Percentiles rank a stretch among this genome's conserved stretches.
phyloP scores from a whole-genome alignment of 2,888 invertebrate genomes.

The Lutraria lutraria region DNA sequence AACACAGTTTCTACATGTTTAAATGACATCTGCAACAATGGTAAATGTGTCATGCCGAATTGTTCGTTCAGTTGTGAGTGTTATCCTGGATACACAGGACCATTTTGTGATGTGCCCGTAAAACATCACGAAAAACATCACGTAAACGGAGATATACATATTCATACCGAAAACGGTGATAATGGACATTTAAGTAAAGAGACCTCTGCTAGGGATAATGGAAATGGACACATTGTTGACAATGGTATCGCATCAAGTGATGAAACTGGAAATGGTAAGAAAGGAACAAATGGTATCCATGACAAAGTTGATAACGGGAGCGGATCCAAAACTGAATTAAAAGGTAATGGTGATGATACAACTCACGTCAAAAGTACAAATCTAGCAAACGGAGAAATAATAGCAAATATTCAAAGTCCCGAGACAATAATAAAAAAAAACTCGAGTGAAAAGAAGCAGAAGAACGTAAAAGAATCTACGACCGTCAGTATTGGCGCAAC shows the following conservation, averaged over 20 bases:
- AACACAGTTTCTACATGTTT: constrained; percentile 38
- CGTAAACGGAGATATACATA: neutral
- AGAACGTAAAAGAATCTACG: neutral
- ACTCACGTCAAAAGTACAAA: neutral
- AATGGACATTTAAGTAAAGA: constrained; percentile 38
- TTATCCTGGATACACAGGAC: constrained; percentile 37
- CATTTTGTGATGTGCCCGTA: constrained; percentile 39
- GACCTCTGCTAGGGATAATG: neutral
- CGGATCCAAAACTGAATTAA: constrained; percentile 2
- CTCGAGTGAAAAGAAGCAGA: neutral
- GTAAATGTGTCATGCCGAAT: constrained; percentile 37
- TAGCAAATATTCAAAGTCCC: neutral
- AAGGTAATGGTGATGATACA: neutral
- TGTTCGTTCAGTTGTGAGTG: constrained; percentile 53
- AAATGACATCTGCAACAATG: constrained; percentile 49
- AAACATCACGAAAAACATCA: neutral
- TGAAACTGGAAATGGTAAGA: neutral
- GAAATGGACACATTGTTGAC: constrained; percentile 7
- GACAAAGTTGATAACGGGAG: neutral
- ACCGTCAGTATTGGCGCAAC: neutral
- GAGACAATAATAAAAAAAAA: neutral
- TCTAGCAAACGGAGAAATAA: neutral
- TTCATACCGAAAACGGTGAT: constrained; percentile 34
- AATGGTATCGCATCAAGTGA: constrained; percentile 44
- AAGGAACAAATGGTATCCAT: neutral